Percentiles rank a stretch among this genome's conserved stretches.
Evolutionary conservation across 2,797 vertebrate genomes (phyloP).

Genomic region (Hoplostethus atlanticus): DNA sequence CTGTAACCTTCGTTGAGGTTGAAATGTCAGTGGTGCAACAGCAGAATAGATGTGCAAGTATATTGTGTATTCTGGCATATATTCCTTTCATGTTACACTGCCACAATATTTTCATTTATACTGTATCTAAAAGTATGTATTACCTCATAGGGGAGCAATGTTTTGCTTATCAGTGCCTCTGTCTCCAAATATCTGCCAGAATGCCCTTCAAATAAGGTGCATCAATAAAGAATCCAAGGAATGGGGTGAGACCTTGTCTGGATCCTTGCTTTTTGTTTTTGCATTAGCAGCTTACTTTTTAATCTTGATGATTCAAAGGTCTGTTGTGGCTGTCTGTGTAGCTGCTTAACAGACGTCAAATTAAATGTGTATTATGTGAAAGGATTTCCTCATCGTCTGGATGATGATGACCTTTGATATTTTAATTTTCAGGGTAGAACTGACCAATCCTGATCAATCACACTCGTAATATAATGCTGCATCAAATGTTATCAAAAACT

Average conservation of each 20-base stretch:
- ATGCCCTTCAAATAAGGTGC: background rate
- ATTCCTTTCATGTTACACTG: slow-evolving; percentile 12
- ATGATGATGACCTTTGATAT: background rate
- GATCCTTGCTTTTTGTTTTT: slow-evolving; percentile 1
- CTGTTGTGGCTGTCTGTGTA: slow-evolving; percentile 1
- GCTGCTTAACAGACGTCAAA: no score
- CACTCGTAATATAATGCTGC: background rate
- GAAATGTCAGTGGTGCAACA: background rate
- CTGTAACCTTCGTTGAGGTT: background rate
- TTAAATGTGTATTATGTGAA: background rate
- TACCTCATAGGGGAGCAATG: slow-evolving; percentile 10
- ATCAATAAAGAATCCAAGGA: slow-evolving; percentile 16
- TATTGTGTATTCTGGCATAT: slow-evolving; percentile 23
- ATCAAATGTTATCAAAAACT: background rate
- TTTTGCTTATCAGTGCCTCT: background rate
- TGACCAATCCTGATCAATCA: background rate
- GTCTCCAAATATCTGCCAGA: slow-evolving; percentile 10
- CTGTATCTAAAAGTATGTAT: slow-evolving; percentile 17
- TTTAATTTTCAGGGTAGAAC: background rate
- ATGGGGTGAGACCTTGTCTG: background rate
- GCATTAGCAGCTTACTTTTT: background rate
- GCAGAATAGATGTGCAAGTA: background rate
- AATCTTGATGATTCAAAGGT: background rate
- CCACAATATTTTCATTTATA: slow-evolving; percentile 10
- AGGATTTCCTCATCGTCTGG: background rate